These are phyloP conservation scores for Chinchilla lanigera DNA, from an alignment of 2,113 vertebrate genomes.

Conservation along the genomic window DNA sequence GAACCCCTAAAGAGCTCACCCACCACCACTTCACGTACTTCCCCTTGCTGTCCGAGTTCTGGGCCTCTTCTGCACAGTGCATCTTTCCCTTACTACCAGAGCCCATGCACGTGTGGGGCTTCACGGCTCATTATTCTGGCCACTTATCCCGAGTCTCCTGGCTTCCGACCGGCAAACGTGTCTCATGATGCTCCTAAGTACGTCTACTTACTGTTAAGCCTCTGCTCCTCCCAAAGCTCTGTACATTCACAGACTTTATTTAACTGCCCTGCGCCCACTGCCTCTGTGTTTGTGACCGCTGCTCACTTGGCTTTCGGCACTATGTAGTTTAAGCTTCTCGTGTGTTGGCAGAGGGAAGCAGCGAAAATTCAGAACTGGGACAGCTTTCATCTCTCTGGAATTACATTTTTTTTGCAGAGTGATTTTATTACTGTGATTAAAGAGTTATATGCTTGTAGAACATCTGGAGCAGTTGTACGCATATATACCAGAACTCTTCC, in stretches of 20 bases:
- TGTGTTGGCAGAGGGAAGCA: not conserved
- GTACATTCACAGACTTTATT: fast-evolving
- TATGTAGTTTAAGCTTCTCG: not conserved
- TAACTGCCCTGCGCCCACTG: not conserved
- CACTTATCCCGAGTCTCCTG: not conserved
- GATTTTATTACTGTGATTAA: conserved; percentile 65
- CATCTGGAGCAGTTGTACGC: conserved; percentile 67
- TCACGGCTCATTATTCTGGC: not conserved
- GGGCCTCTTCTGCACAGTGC: not conserved
- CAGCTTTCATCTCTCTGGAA: not conserved
- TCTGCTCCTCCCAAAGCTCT: not conserved
- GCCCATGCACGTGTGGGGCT: not conserved
- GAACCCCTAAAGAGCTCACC: not conserved
- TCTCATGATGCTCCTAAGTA: fast-evolving
- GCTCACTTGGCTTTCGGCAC: not conserved
- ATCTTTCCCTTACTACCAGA: not conserved
- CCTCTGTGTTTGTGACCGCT: not conserved
- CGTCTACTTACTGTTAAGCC: not conserved
- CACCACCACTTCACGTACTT: not conserved
- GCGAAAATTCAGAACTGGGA: not conserved
- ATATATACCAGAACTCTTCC: not conserved
- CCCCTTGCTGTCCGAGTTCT: not conserved
- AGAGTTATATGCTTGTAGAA: conserved; percentile 53
- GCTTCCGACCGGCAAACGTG: not conserved
- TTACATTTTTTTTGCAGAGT: conserved; percentile 10